These are phyloP conservation scores for Mobula birostris DNA, from an alignment of 2,113 vertebrate species.

Conservation along the genomic window DNA sequence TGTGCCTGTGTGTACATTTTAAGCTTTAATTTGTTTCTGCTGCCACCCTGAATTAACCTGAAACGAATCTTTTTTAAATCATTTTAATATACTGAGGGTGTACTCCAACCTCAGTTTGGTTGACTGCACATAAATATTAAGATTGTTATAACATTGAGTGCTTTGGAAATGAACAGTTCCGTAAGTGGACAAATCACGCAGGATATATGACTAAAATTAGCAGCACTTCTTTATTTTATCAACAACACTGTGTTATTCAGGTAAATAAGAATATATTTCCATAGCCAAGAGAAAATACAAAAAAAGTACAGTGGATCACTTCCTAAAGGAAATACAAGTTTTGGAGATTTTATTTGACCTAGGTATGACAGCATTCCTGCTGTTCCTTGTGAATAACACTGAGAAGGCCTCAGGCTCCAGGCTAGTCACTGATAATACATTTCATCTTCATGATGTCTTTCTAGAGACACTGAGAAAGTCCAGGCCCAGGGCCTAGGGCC, in stretches of 20 bases:
- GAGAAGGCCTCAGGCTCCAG: slow-evolving; percentile 8
- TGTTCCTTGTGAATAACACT: neutral
- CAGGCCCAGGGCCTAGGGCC: neutral
- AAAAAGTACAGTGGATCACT: neutral
- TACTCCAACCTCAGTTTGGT: neutral
- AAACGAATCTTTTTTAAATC: neutral
- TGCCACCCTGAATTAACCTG: neutral
- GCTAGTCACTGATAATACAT: neutral
- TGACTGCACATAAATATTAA: neutral
- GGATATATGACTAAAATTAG: neutral
- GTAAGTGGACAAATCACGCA: neutral
- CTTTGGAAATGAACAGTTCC: neutral
- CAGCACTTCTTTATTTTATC: neutral
- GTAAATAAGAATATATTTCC: neutral
- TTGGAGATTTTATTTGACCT: neutral
- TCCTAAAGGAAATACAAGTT: neutral
- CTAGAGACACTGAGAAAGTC: neutral
- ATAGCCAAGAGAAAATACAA: neutral
- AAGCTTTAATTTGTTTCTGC: neutral
- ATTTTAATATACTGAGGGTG: neutral
- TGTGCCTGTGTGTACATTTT: neutral
- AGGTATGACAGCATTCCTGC: neutral
- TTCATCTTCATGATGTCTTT: neutral
- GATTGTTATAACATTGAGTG: neutral
- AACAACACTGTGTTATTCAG: neutral